A percentile compares a stretch with the other conserved stretches of the same genome.
phyloP scores from a whole-genome alignment of 2,113 vertebrate species.

The Panthera uncia region DNA sequence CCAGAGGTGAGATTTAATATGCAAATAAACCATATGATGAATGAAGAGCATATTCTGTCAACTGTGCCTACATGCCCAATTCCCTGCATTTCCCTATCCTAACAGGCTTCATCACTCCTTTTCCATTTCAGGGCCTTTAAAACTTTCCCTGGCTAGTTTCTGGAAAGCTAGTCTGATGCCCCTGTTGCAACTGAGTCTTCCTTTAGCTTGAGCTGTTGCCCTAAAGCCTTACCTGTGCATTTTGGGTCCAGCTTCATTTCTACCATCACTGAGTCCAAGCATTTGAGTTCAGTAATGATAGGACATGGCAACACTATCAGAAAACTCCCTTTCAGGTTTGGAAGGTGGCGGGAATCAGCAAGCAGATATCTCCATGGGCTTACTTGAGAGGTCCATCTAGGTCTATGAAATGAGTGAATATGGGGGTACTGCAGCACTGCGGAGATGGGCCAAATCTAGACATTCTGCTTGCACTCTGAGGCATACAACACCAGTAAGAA shows the following conservation, averaged over 20 bases:
- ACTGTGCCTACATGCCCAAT: not conserved
- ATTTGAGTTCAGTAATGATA: not conserved
- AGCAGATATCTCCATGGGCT: not conserved
- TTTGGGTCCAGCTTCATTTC: not conserved
- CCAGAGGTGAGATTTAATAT: not conserved
- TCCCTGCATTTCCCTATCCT: not conserved
- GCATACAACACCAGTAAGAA: not conserved
- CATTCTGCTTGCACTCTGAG: not conserved
- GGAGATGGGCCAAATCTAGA: not conserved
- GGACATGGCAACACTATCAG: not conserved
- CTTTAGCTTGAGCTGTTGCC: not conserved
- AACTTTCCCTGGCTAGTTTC: not conserved
- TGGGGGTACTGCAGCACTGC: not conserved
- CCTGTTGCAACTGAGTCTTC: not conserved
- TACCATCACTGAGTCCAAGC: not conserved
- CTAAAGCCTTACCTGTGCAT: not conserved
- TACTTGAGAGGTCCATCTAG: not conserved
- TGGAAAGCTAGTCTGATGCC: not conserved
- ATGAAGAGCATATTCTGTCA: not conserved
- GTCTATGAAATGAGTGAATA: not conserved
- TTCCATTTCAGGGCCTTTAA: not conserved
- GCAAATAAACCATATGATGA: not conserved
- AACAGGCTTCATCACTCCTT: not conserved
- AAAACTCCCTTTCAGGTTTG: not conserved
- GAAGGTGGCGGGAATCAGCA: not conserved